Base-by-base conservation (phyloP, 2,113 vertebrate species). In the Coracopsis vasa region DNA sequence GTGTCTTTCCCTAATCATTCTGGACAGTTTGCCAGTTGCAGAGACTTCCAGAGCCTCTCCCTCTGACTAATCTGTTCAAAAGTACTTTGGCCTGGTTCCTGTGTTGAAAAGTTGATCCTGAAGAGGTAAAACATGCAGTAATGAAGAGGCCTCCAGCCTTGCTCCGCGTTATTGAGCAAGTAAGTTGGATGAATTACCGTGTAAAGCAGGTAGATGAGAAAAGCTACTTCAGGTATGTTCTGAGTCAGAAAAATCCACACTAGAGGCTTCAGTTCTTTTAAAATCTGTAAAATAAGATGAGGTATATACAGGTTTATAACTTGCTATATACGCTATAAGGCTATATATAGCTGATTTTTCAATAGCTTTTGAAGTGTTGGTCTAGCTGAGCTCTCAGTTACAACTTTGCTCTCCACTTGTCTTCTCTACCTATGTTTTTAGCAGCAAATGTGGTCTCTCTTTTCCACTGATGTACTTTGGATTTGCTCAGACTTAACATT, bases 191-290 rank as follows among this genome's bases (percentile, higher is more conserved):
- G 33, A 62, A 87, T 97, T 96, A 98, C 98, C 95, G 77, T 97
- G 91, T 98, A 98, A 23, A 99, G 96, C 56, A 98, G 97, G 86
- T 98, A 99, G 77, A 97, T 64, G 70, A 98, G 98, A 95, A 98
- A 98, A 94, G 96, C 98, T 21, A 98, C 89, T 94, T 98, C 97
- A 12, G 98, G 98, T 71, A 99, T 37, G 5, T 98, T 99, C 96
- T 94, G 97, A 9, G 90, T n/a, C 94, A 97, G 83, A 80, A 99
- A 99, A 64, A 98, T 33, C 98, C 98, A 98, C 50, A 98, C 98
- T 28, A 98, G 94, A 56, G 73, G 74, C 54, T 98, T 98, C 83
- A 95, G 45, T 94, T 98, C 98, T 81, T 98, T 99, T 62, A 98
- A 87, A 90, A 98, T 98, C 98, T 99, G 92, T 39, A 95, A 95